Evolutionary conservation across 1,140 invertebrate species (phyloP), one percentile per base, ranked within the genome.

Genomic region (Cherax destructor): DNA sequence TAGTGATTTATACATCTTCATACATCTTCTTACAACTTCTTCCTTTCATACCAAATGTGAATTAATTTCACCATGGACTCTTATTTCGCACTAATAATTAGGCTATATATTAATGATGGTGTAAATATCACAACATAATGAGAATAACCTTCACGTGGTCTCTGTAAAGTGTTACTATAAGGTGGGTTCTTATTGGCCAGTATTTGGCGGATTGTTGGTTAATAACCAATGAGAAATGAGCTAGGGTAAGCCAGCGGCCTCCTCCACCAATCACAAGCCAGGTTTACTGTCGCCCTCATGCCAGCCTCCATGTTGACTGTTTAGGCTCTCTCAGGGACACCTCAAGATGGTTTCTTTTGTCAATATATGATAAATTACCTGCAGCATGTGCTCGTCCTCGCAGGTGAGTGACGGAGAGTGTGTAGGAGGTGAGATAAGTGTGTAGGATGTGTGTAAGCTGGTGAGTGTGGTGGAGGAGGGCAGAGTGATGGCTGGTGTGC

Each of bases 91-190:
- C 0, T 41, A 41, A 41, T 41, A 41, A 41, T 41, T 41, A 41
- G 30, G 30, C 30, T 41, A 41, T 41, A 41, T 41, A 41, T 41
- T 41, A 41, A 41, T 41, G 30, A 41, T 41, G 30, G 30, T 41
- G 52, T 56, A 9, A 56, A 56, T 10, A 56, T 56, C 3, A 13
- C 52, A 56, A 56, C 13, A 11, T 18, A 18, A 65, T 65, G 21
- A 21, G 61, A 65, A 65, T 65, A 65, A 65, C 61, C 87, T 88
- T 88, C 87, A 88, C 87, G 87, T 88, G 87, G 87, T 88, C 78
- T 24, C 21, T 49, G n/a, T 30, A 41, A 81, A 50, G 61, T 11
- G n/a, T n/a, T 41, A 21, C 47, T 52, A 2, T 52, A 56, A 88
- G 59, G 11, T 10, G 9, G 7, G 1, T 61, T 11, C 2, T 49